A percentile compares a stretch with the other conserved stretches of the same genome.
Conservation (phyloP, 2,113 vertebrate species). For the Larimichthys polyactis region DNA sequence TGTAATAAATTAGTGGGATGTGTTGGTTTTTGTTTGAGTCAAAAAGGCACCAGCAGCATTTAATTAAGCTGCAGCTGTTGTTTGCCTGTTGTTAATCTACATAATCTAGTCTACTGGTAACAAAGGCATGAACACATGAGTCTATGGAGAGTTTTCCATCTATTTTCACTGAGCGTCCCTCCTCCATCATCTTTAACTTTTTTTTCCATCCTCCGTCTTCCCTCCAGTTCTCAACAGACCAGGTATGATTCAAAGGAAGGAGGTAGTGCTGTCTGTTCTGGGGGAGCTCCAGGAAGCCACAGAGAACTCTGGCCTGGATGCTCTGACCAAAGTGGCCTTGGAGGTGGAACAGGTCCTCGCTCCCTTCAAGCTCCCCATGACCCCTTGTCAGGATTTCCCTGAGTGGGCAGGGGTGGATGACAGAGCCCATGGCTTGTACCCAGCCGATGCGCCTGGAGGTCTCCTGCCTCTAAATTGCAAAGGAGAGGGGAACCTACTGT, state of each 20-base stretch:
- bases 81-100: background rate
- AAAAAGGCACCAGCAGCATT: background rate
- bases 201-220: background rate
- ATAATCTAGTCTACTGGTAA: slow-evolving; percentile 3
- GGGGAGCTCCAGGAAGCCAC: slow-evolving; percentile 94
- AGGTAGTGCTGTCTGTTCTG: slow-evolving; percentile 91
- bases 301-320: slow-evolving; percentile 88
- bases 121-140: background rate
- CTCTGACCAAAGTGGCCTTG: slow-evolving; percentile 85
- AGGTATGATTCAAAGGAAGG: slow-evolving; percentile 92
- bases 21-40: background rate
- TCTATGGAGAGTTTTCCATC: background rate
- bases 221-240: slow-evolving; percentile 31
- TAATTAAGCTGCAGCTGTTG: slow-evolving; percentile 21
- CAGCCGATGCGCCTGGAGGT: slow-evolving; percentile 88
- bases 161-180: background rate
- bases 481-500: slow-evolving; percentile 92
- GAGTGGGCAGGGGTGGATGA: slow-evolving; percentile 89
- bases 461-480: slow-evolving; percentile 91
- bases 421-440: slow-evolving; percentile 89
- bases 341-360: slow-evolving; percentile 87
- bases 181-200: background rate
- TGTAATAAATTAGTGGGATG: background rate
- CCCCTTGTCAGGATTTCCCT: slow-evolving; percentile 82
- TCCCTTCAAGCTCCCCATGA: slow-evolving; percentile 85